phyloP scores from a whole-genome alignment of 2,113 vertebrate species.

The Synodontis membranacea region DNA sequence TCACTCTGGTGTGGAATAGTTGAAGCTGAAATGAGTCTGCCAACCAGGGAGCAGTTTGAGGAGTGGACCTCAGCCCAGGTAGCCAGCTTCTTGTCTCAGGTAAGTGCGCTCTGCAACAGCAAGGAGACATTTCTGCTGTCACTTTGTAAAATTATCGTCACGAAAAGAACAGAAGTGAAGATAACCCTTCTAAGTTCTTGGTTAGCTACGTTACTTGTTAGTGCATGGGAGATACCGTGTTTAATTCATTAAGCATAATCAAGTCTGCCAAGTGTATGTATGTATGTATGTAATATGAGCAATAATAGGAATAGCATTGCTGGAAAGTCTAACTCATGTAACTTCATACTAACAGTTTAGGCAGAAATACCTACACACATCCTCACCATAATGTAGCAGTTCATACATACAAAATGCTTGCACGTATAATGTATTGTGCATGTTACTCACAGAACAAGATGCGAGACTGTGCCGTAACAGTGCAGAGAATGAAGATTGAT shows the following conservation, averaged over 20 bases:
- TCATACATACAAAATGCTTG: background rate
- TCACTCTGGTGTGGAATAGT: constrained; percentile 53
- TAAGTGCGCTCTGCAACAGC: constrained; percentile 58
- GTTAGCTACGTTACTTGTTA: too few relatives aligned
- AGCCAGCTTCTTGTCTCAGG: constrained; percentile 76
- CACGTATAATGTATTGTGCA: constrained; percentile 1
- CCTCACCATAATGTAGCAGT: background rate
- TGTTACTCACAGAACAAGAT: constrained; percentile 72
- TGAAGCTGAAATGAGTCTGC: constrained; percentile 75
- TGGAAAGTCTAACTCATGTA: background rate
- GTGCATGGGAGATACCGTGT: background rate
- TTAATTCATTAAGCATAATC: background rate
- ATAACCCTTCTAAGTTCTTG: too few relatives aligned
- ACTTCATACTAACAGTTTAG: background rate
- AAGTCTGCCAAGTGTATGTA: background rate
- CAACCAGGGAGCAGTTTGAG: constrained; percentile 78
- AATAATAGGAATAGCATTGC: background rate
- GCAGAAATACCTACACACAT: background rate
- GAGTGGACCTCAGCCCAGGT: constrained; percentile 78
- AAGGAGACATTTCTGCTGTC: background rate
- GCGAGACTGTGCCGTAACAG: constrained; percentile 68
- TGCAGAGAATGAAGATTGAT: constrained; percentile 71
- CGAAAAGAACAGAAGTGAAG: background rate
- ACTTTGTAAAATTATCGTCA: background rate
- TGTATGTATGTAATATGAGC: background rate